A percentile compares a stretch with the other conserved stretches of the same genome.
Conservation (phyloP, 2,888 invertebrate genomes). For the Drosophila anomelani region DNA sequence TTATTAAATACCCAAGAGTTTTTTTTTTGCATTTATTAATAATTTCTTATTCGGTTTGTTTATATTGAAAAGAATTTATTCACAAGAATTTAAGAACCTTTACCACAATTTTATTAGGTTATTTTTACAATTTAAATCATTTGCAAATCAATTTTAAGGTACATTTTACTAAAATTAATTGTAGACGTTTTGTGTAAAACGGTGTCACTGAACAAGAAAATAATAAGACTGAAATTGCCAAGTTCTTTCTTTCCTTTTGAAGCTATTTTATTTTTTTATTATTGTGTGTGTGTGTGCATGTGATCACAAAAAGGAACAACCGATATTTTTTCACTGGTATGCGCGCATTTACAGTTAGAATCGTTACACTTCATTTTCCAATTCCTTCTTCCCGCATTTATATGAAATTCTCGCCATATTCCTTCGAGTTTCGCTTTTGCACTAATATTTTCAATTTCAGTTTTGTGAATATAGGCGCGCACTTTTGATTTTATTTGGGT, state of each 20-base stretch:
- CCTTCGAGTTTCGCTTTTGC: neutral
- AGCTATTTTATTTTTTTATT: no score
- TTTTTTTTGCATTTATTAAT: neutral
- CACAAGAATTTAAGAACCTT: neutral
- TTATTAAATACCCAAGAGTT: no score
- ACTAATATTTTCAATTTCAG: neutral
- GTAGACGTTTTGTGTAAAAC: neutral
- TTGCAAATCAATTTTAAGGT: neutral
- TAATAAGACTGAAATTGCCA: neutral
- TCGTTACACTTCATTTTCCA: neutral
- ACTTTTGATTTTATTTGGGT: constrained; percentile 6
- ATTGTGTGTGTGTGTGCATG: neutral
- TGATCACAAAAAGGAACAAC: constrained; percentile 1
- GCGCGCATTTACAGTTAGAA: neutral
- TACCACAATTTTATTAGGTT: neutral
- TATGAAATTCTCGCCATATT: neutral
- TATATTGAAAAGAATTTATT: neutral
- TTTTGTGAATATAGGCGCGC: neutral
- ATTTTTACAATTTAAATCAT: neutral
- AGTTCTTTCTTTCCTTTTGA: neutral
- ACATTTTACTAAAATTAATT: neutral
- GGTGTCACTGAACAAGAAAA: neutral
- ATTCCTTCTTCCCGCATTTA: neutral
- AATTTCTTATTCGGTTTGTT: neutral
- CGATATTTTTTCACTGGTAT: neutral